Evolutionary conservation across 2,888 invertebrate genomes (phyloP).

Genomic region (Alsophila aescularia): DNA sequence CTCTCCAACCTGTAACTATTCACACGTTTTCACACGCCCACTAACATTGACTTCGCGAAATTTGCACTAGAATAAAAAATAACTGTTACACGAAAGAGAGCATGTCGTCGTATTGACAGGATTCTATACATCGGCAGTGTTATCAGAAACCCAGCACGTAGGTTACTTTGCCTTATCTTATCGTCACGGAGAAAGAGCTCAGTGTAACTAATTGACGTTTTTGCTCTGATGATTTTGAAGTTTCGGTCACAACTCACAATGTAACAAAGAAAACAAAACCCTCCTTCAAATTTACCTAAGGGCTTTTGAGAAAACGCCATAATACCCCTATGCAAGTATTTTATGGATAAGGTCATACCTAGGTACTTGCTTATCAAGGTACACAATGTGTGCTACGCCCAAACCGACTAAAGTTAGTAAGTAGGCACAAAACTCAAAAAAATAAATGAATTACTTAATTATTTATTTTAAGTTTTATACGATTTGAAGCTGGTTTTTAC

Average conservation of each 20-base stretch:
- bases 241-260: background rate
- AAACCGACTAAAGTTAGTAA: no score
- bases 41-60: slow-evolving; percentile 12
- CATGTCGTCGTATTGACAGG: slow-evolving; percentile 74
- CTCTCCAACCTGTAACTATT: no score
- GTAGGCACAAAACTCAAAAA: no score
- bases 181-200: slow-evolving; percentile 63
- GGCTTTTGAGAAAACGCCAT: no score
- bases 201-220: slow-evolving; percentile 18
- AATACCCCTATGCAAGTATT: no score
- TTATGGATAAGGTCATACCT: no score
- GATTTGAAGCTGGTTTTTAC: no score
- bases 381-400: no score
- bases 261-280: background rate
- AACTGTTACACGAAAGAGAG: slow-evolving; percentile 50
- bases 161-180: slow-evolving; percentile 79
- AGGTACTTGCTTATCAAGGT: no score
- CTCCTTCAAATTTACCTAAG: no score
- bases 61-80: slow-evolving; percentile 43
- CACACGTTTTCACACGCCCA: slow-evolving; percentile 17
- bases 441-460: no score
- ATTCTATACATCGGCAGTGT: slow-evolving; percentile 65
- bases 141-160: slow-evolving; percentile 69
- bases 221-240: background rate
- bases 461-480: no score